A percentile compares a stretch with the other conserved stretches of the same genome.
These are phyloP conservation scores for Ciconia stormi DNA, from an alignment of 2,113 vertebrate genomes.

Conservation along the genomic window DNA sequence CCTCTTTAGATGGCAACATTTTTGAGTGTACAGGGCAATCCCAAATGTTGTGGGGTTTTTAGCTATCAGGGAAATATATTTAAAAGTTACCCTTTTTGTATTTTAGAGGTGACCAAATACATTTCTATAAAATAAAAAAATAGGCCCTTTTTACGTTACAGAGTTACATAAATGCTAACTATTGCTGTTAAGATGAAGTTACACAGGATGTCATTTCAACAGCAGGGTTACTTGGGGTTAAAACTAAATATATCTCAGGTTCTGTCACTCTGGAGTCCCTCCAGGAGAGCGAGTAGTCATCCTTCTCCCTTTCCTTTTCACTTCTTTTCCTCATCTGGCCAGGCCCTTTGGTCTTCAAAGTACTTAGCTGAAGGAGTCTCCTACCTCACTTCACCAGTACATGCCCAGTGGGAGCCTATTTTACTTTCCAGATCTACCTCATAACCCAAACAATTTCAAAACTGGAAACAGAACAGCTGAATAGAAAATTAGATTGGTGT, in stretches of 20 bases:
- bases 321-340: not conserved
- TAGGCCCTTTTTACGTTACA: not conserved
- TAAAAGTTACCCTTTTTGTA: not conserved
- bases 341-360: not conserved
- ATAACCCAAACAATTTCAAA: not conserved
- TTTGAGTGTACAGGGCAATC: not conserved
- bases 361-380: not conserved
- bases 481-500: not conserved
- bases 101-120: not conserved
- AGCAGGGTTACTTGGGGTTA: not conserved
- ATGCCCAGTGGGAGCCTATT: not conserved
- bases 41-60: not conserved
- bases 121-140: not conserved
- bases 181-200: constrained; percentile 10
- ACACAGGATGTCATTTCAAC: constrained; percentile 14
- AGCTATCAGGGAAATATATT: not conserved
- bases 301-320: not conserved
- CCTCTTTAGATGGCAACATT: not conserved
- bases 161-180: not conserved
- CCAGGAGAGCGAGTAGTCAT: not conserved
- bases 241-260: constrained; percentile 23
- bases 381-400: not conserved
- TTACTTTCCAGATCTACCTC: not conserved
- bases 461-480: not conserved
- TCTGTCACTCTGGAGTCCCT: not conserved